Evolutionary conservation across 2,888 invertebrate species (phyloP).

Genomic region (Drosophila subquinaria): DNA sequence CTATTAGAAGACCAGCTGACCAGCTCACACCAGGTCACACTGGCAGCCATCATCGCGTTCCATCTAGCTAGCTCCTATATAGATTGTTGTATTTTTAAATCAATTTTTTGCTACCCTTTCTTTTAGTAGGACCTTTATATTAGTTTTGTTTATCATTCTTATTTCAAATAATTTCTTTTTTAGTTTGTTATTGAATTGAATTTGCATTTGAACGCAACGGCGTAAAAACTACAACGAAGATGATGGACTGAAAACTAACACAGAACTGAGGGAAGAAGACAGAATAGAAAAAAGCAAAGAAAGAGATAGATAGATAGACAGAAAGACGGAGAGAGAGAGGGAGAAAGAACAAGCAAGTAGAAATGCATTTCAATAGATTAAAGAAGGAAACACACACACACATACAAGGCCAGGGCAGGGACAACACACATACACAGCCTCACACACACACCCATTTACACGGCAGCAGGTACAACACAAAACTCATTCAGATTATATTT

Average conservation of each 20-base stretch:
- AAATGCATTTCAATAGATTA: slow-evolving; percentile 25
- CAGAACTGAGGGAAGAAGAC: slow-evolving; percentile 11
- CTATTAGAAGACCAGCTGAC: slow-evolving; percentile 87
- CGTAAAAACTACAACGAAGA: slow-evolving; percentile 40
- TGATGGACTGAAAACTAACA: slow-evolving; percentile 34
- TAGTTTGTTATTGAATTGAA: slow-evolving; percentile 2
- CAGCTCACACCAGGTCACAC: slow-evolving; percentile 1
- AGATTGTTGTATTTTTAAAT: slow-evolving; percentile 4
- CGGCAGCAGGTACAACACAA: neutral
- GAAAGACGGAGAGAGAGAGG: neutral
- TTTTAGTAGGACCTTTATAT: slow-evolving; percentile 10
- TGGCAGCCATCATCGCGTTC: slow-evolving; percentile 30
- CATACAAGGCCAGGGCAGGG: slow-evolving; percentile 1
- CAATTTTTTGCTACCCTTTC: neutral
- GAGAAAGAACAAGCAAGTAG: neutral
- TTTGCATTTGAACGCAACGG: slow-evolving; percentile 47
- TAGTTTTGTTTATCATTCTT: slow-evolving; percentile 1
- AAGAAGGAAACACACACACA: neutral
- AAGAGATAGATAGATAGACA: slow-evolving; percentile 1
- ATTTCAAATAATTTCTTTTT: slow-evolving; percentile 1
- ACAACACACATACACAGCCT: neutral
- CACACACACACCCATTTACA: slow-evolving; percentile 3
- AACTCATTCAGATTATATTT: slow-evolving; percentile 3
- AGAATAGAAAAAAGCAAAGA: neutral
- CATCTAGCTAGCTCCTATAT: slow-evolving; percentile 21